Base-by-base conservation (phyloP, 1,140 invertebrate species). In the Trinorchestia longiramus region DNA sequence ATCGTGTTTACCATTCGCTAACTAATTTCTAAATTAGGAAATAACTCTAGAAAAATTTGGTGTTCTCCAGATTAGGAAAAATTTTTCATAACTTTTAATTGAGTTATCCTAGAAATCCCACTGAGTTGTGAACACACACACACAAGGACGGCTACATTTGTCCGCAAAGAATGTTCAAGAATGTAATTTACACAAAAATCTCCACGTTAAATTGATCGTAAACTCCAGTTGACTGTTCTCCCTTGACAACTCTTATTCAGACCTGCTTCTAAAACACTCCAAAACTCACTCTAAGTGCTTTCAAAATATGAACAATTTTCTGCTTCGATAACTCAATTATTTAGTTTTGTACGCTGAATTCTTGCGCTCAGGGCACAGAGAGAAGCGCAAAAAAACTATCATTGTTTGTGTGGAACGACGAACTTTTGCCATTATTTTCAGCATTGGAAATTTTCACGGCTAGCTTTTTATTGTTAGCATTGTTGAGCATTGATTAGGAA, bases 401-500 rank as follows among this genome's bases (percentile, higher is more conserved):
- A 42, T 90, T 90, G 88, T 90, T 41, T 90, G 62, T 3, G 62
- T 36, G 62, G 43, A 91, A 36, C 41, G 88, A 44, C 92, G 43
- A 94, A 47, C 43, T 94, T 94, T 94, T 94, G 43, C 44, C 43
- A 94, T 94, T 94, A 94, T 94, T 94, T 44, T 0, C 43, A 94
- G 92, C 92, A 45, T 94, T 47, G 43, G 43, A 47, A 94, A 94
- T 94, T 94, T 94, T 94, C 92, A 40, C 28, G 36, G 44, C 44
- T 43, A 17, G 44, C 43, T 94, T 94, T 40, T 43, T 43, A 45
- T 47, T 94, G 43, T 94, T 94, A 94, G 47, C 92, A 94, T 94
- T 94, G 92, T 94, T 94, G 92, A 94, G 92, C 92, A 94, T 94
- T 47, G 92, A 94, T 94, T 94, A 94, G 92, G 43, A 47, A 94